Conservation (phyloP, 23 tunicate genomes). For the Aplidium turbinatum region DNA sequence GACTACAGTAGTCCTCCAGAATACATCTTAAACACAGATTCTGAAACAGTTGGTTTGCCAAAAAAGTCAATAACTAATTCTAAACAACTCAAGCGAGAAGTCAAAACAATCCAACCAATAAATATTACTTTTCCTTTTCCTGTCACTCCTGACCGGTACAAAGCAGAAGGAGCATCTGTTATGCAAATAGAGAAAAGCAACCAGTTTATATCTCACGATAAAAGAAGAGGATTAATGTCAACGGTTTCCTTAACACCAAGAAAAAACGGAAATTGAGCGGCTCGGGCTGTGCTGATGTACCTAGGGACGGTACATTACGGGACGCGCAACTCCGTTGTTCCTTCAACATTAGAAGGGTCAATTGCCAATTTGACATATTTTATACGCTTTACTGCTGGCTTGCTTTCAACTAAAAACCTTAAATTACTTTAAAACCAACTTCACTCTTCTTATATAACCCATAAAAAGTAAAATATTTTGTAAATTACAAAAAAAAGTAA, state of each 20-base stretch:
- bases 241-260: background rate
- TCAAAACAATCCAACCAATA: constrained; percentile 20
- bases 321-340: too few relatives aligned
- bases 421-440: too few relatives aligned
- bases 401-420: too few relatives aligned
- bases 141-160: constrained; percentile 27
- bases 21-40: background rate
- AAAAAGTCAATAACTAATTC: background rate
- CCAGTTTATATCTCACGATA: constrained; percentile 6
- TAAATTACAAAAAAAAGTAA: too few relatives aligned
- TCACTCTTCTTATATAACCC: too few relatives aligned
- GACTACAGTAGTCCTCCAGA: background rate
- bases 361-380: too few relatives aligned
- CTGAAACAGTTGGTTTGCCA: background rate
- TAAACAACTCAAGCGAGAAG: constrained; percentile 8
- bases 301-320: too few relatives aligned
- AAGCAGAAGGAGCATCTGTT: background rate
- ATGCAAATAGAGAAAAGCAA: background rate
- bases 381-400: too few relatives aligned
- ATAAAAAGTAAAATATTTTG: too few relatives aligned
- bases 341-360: too few relatives aligned
- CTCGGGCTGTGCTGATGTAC: too few relatives aligned
- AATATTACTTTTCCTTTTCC: constrained; percentile 56
- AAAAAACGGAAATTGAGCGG: too few relatives aligned
- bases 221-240: constrained; percentile 4